These are phyloP conservation scores for Drosophila burlai DNA, from an alignment of 1,140 invertebrate species.

Conservation along the genomic window DNA sequence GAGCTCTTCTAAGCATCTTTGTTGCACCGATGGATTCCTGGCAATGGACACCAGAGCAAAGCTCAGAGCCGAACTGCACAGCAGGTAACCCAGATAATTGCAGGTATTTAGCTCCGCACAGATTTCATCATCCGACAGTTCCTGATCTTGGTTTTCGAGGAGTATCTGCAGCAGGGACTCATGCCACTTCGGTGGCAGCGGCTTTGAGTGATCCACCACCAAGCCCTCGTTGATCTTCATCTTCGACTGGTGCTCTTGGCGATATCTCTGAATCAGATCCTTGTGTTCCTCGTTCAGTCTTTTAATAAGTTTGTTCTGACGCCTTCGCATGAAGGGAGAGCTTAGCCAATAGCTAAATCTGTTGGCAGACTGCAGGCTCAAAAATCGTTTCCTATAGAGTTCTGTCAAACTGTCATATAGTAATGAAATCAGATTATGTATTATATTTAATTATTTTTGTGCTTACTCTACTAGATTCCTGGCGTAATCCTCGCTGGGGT, in stretches of 20 bases:
- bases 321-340: conserved; percentile 42
- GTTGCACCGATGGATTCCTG: conserved; percentile 62
- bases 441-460: not conserved
- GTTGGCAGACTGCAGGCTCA: conserved; percentile 59
- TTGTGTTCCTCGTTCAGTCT: conserved; percentile 49
- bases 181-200: conserved; percentile 10
- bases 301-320: conserved; percentile 51
- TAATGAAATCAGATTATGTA: too few species aligned
- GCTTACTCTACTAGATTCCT: conserved; percentile 45
- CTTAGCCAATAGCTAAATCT: conserved; percentile 51
- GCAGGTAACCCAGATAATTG: conserved; percentile 59
- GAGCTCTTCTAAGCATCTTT: conserved; percentile 51
- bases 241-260: conserved; percentile 3
- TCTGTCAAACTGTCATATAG: conserved; percentile 32
- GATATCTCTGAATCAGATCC: conserved; percentile 19
- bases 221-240: not conserved
- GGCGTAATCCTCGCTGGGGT: conserved; percentile 46
- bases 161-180: conserved; percentile 51
- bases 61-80: conserved; percentile 55
- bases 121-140: conserved; percentile 34
- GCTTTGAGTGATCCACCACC: conserved; percentile 10
- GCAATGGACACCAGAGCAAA: conserved; percentile 59
- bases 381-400: conserved; percentile 60
- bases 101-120: conserved; percentile 57
- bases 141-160: not conserved